Percentiles rank a stretch among this genome's conserved stretches.
Evolutionary conservation across 1,140 invertebrate species (phyloP).

Genomic region (Popillia japonica): DNA sequence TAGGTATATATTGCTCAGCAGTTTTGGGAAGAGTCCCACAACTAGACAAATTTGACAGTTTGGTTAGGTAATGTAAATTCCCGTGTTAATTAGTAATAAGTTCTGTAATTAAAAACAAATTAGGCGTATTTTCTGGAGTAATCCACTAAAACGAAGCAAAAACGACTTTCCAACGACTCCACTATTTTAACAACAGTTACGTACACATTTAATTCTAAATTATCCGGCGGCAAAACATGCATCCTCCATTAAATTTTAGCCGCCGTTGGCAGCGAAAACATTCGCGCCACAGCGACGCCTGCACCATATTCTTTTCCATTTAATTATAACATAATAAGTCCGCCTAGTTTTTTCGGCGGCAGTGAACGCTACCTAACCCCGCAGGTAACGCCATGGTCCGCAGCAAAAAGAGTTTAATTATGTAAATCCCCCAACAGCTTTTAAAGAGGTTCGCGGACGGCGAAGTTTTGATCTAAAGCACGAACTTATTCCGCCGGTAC

Average conservation of each 20-base stretch:
- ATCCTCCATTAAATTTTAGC: not conserved
- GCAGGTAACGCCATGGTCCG: not conserved
- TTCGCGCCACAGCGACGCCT: not conserved
- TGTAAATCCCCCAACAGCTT: not conserved
- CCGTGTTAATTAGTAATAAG: no score
- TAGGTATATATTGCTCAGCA: no score
- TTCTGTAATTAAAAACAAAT: no score
- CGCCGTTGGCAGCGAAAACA: not conserved
- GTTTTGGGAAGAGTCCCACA: no score
- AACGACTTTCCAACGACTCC: not conserved
- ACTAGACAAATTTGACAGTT: no score
- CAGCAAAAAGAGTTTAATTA: not conserved
- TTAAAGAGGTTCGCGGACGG: not conserved
- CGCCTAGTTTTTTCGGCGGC: not conserved
- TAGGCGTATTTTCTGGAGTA: no score
- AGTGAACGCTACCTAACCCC: not conserved
- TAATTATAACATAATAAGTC: not conserved
- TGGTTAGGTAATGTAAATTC: no score
- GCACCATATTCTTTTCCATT: not conserved
- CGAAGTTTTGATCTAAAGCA: no score
- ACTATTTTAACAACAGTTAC: not conserved
- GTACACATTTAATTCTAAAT: not conserved
- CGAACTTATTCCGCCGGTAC: no score
- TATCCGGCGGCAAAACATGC: not conserved
- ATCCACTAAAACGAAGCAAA: conserved; percentile 1